phyloP scores from a whole-genome alignment of 1,140 invertebrate genomes.

The Panulirus ornatus region DNA sequence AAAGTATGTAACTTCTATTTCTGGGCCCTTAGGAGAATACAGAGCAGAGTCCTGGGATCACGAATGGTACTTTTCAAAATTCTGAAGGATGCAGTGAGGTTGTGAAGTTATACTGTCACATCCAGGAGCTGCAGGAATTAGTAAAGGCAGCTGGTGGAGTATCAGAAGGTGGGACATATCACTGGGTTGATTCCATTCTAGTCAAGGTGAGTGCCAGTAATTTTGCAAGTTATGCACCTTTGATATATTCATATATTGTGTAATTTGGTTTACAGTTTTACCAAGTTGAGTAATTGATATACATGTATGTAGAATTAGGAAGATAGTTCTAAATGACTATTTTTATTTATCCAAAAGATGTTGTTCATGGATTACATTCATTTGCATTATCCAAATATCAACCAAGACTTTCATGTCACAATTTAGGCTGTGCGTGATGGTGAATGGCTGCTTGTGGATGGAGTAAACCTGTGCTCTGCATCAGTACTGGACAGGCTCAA shows the following conservation, averaged over 20 bases:
- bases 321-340: too few species aligned
- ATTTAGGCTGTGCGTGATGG: constrained; percentile 87
- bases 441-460: constrained; percentile 95
- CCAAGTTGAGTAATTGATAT: too few species aligned
- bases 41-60: background rate
- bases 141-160: constrained; percentile 77
- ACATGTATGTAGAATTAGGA: too few species aligned
- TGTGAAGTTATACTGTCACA: background rate
- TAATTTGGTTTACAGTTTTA: too few species aligned
- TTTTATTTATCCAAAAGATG: too few species aligned
- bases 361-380: too few species aligned
- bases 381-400: too few species aligned
- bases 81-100: background rate
- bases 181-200: constrained; percentile 97
- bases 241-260: too few species aligned
- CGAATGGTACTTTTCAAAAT: background rate
- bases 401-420: too few species aligned
- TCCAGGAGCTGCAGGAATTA: constrained; percentile 62
- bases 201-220: constrained; percentile 81
- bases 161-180: constrained; percentile 92
- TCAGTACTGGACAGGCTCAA: constrained; percentile 98
- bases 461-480: constrained; percentile 97
- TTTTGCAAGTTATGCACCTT: too few species aligned
- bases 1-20: background rate
- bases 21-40: background rate